Conservation (phyloP, 2,797 vertebrate genomes). For the Coreius guichenoti region DNA sequence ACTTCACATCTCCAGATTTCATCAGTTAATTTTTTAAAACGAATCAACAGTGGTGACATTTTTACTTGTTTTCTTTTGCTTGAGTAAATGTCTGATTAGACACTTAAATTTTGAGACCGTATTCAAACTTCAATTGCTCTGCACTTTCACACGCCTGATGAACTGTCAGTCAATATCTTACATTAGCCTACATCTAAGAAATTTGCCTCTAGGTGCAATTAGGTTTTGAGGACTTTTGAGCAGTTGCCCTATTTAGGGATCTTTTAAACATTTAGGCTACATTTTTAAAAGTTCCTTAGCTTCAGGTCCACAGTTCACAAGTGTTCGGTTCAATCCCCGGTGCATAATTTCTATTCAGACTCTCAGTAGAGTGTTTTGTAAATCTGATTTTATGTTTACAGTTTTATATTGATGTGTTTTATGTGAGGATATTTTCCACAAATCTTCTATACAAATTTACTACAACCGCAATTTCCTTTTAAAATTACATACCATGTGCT, state of each 20-base stretch:
- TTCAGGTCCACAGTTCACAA: background rate
- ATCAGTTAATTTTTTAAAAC: no score
- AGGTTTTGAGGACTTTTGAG: background rate
- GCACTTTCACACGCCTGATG: background rate
- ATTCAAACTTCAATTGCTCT: background rate
- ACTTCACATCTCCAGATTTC: background rate
- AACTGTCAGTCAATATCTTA: background rate
- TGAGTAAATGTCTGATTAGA: no score
- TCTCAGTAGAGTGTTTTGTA: background rate
- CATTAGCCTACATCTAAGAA: background rate
- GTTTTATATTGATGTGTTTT: background rate
- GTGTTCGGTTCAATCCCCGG: background rate
- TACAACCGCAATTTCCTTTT: background rate
- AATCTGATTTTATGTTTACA: background rate
- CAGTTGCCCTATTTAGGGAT: background rate
- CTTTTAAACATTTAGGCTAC: background rate
- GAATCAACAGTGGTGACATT: no score
- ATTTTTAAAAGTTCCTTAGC: background rate
- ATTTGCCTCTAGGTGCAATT: background rate
- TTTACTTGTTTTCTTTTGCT: no score
- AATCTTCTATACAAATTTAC: background rate
- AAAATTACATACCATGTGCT: slow-evolving; percentile 86
- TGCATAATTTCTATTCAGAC: background rate
- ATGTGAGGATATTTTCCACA: no score
- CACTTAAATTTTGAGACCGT: no score